Conservation (phyloP, 1,140 invertebrate genomes). For the Palaemon carinicauda region DNA sequence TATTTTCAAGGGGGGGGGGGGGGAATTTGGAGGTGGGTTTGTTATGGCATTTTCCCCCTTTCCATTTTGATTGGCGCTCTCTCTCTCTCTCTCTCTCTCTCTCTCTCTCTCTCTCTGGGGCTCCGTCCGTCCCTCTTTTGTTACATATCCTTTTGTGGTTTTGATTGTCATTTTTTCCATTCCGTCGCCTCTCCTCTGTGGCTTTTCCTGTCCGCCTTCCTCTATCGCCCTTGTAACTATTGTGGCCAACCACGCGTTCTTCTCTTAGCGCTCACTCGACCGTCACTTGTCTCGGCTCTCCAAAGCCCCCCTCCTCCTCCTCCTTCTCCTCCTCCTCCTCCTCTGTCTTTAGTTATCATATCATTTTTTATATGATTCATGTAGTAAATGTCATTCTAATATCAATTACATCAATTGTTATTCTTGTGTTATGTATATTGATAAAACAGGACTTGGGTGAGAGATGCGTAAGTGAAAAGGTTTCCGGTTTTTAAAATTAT, state of each 20-base stretch:
- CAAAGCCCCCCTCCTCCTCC: neutral
- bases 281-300: neutral
- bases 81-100: neutral
- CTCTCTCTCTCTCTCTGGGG: neutral
- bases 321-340: neutral
- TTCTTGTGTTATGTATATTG: no score
- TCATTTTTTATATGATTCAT: no score
- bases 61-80: neutral
- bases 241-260: neutral
- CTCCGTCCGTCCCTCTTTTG: neutral
- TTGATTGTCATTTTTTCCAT: slow-evolving; percentile 10
- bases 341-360: no score
- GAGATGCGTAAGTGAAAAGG: no score
- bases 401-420: no score
- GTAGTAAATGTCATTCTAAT: no score
- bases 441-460: no score
- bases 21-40: no score
- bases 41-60: neutral
- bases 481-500: no score
- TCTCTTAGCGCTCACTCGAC: neutral
- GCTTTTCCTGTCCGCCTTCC: slow-evolving; percentile 1
- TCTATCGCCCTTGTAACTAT: neutral
- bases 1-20: no score
- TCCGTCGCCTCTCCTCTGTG: neutral
- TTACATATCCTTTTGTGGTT: neutral